A percentile compares a stretch with the other conserved stretches of the same genome.
Evolutionary conservation across 2,113 vertebrate genomes (phyloP).

Genomic region (Phocoena sinus): DNA sequence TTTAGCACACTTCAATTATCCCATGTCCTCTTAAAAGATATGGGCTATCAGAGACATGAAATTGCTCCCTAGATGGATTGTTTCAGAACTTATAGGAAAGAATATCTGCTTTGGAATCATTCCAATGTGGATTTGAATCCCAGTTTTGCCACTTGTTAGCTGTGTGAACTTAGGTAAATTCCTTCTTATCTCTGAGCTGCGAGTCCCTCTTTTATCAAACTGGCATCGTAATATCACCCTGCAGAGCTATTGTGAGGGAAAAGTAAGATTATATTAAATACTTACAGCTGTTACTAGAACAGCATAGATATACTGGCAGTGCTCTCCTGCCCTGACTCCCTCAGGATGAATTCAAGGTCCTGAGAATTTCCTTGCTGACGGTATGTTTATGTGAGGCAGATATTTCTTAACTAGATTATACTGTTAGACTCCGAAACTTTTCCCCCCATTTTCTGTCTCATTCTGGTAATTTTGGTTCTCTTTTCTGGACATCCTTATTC

Average conservation of each 20-base stretch:
- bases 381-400: neutral
- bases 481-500: neutral
- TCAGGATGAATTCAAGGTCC: neutral
- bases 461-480: neutral
- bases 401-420: neutral
- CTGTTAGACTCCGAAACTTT: neutral
- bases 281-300: neutral
- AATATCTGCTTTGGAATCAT: neutral
- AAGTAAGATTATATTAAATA: neutral
- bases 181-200: neutral
- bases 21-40: neutral
- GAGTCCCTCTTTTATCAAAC: neutral
- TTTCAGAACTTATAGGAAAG: neutral
- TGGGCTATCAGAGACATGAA: neutral
- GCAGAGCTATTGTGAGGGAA: neutral
- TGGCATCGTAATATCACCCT: neutral
- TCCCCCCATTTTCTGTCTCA: neutral
- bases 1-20: neutral
- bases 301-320: neutral
- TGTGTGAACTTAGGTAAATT: conserved; percentile 13
- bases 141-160: neutral
- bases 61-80: neutral
- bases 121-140: neutral
- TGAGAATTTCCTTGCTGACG: neutral
- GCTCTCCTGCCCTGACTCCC: accelerated